These are phyloP conservation scores for Microcebus griseorufus DNA, from an alignment of 2,113 vertebrate genomes.

Conservation along the genomic window DNA sequence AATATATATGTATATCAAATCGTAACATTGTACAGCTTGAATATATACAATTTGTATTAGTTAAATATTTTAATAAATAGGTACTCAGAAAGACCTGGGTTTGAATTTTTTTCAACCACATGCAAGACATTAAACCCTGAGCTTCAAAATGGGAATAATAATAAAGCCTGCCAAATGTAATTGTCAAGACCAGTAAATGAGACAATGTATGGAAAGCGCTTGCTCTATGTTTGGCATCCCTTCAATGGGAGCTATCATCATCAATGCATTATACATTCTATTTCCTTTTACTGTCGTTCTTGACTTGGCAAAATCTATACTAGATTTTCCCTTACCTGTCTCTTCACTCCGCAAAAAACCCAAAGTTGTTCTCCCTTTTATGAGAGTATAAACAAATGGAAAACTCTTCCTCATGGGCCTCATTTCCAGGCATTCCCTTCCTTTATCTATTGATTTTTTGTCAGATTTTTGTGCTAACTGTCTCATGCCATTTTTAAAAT, in stretches of 20 bases:
- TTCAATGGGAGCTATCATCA: not conserved
- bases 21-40: not conserved
- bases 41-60: not conserved
- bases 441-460: not conserved
- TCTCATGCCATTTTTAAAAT: not conserved
- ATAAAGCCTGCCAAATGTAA: not conserved
- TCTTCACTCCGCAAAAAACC: not conserved
- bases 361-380: not conserved
- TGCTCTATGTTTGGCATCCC: not conserved
- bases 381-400: not conserved
- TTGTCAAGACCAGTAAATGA: not conserved
- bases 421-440: not conserved
- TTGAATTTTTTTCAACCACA: not conserved
- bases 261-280: not conserved
- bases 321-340: not conserved
- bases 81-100: not conserved
- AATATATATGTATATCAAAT: too few relatives aligned
- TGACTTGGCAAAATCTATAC: not conserved
- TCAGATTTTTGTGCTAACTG: not conserved
- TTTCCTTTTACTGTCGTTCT: not conserved
- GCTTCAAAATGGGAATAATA: not conserved
- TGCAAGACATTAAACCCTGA: not conserved
- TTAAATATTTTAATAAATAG: not conserved
- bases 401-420: not conserved
- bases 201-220: not conserved